These are phyloP conservation scores for Crypturellus tataupa DNA, from an alignment of 2,797 vertebrate genomes.

Conservation along the genomic window DNA sequence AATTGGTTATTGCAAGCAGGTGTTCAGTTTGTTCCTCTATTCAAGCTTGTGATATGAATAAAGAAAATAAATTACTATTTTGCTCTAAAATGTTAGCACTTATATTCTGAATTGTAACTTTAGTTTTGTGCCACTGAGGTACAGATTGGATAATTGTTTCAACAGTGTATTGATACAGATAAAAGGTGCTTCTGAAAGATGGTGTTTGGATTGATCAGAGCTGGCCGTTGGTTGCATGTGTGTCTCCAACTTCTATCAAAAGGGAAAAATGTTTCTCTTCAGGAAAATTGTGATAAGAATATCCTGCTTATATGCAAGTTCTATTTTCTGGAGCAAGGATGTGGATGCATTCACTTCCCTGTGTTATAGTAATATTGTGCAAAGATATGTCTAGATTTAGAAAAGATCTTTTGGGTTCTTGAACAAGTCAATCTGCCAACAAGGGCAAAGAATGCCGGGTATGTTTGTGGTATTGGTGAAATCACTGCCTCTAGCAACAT, in stretches of 20 bases:
- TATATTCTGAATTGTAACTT: background rate
- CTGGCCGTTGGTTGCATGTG: no score
- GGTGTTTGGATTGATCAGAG: accelerated
- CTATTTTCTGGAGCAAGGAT: background rate
- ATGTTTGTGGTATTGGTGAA: background rate
- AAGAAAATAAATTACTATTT: background rate
- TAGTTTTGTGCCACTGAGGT: background rate
- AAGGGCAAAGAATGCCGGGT: background rate
- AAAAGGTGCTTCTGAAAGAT: no score
- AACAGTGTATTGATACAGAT: accelerated
- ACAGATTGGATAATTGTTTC: background rate
- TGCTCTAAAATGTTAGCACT: background rate
- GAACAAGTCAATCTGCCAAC: background rate
- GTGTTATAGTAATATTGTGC: background rate
- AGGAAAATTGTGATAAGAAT: background rate
- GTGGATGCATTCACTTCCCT: background rate
- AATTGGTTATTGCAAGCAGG: background rate
- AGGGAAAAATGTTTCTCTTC: background rate
- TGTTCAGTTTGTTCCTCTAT: background rate
- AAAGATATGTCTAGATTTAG: background rate
- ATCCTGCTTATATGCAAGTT: background rate
- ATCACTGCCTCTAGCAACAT: background rate
- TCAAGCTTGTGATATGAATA: background rate
- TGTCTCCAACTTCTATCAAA: background rate
- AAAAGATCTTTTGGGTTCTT: background rate